Base-by-base conservation (phyloP, 1,140 invertebrate species). In the Drosophila lini region DNA sequence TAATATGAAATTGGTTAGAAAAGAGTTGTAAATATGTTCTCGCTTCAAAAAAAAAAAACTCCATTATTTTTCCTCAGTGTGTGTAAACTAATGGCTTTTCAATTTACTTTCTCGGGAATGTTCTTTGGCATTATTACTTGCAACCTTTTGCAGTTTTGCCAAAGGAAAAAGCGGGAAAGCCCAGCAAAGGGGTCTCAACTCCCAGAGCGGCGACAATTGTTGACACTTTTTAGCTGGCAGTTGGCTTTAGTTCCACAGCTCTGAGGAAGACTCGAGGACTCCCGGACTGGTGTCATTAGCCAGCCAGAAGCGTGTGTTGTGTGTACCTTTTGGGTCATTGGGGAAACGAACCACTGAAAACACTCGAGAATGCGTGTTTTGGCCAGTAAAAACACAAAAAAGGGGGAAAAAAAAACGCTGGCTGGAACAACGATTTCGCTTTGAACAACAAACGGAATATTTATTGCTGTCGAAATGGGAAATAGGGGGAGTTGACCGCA, bases 401-500 rank as follows among this genome's bases (percentile, higher is more conserved):
- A n/a, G n/a, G n/a, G n/a, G 19, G 19, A 22, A 22, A 22, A 22
- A 57, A 50, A 22, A 25, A 13, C 7, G 6, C 7, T 25, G 40
- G 28, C 28, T 63, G 57, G 25, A n/a, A 19, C 48, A 78, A 81
- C 60, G 62, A 63, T 81, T 85, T 74, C 38, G 52, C 44, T 81
- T 76, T 68, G n/a, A 69, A 73, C 59, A 65, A 59, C 68, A 78
- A 74, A 89, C 57, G 62, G 73, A 82, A 80, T 80, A 82, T 89
- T 89, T 89, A 80, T 88, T 74, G 63, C 58, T 55, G 52, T 53
- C 48, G 41, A 71, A 58, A 25, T 45, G 42, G 34, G 11, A 9
- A 41, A 56, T 40, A 41, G 45, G 5, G 16, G 52, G 19, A n/a
- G 19, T 25, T 55, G 34, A 25, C 52, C 52, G 19, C 19, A 22